These are phyloP conservation scores for Oncorhynchus kisutch DNA, from an alignment of 2,113 vertebrate species.

Conservation along the genomic window DNA sequence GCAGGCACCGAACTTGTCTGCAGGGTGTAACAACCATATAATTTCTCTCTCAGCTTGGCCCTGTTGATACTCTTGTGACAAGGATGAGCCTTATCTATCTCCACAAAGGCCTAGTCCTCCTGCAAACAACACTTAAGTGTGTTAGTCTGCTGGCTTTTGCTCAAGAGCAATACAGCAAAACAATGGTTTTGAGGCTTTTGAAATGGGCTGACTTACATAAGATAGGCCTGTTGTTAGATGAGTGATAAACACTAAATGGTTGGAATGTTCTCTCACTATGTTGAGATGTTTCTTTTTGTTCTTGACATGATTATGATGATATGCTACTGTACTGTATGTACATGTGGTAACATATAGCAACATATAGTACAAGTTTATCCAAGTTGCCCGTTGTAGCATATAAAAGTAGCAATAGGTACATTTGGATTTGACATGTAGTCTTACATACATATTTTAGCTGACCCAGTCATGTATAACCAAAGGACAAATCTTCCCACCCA, in stretches of 20 bases:
- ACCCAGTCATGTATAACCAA: no score
- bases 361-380: no score
- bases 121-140: constrained; percentile 1
- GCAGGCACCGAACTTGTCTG: constrained; percentile 25
- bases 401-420: no score
- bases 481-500: no score
- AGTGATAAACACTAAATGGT: background rate
- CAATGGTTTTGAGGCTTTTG: constrained; percentile 9
- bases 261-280: background rate
- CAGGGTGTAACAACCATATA: constrained; percentile 35
- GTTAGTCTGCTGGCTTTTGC: background rate
- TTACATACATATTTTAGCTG: no score
- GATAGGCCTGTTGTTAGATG: constrained; percentile 1
- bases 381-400: no score
- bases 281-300: background rate
- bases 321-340: background rate
- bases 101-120: background rate
- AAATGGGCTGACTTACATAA: background rate
- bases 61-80: constrained; percentile 4
- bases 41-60: constrained; percentile 11
- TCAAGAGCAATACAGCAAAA: constrained; percentile 9
- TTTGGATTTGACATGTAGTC: no score
- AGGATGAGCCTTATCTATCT: constrained; percentile 23
- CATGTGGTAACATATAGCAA: no score
- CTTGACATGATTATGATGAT: background rate